Percentiles rank a stretch among this genome's conserved stretches.
Conservation (phyloP, 2,797 vertebrate species). For the Limnodromus scolopaceus region DNA sequence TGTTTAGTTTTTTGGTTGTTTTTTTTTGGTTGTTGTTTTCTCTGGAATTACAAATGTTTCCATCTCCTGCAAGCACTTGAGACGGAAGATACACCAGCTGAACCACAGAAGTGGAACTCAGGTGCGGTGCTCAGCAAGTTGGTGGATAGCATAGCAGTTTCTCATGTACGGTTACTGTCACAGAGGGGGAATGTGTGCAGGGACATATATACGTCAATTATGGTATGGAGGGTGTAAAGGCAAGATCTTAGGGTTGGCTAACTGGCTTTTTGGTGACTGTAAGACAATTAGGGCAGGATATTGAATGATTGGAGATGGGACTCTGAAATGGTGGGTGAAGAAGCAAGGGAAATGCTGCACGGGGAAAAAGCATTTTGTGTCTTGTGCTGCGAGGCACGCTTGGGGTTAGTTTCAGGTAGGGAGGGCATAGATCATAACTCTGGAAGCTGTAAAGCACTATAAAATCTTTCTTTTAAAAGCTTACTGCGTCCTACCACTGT, state of each 20-base stretch:
- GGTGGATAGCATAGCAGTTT: not conserved
- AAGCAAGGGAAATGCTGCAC: not conserved
- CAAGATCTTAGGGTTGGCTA: not conserved
- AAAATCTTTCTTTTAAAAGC: not conserved
- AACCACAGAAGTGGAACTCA: not conserved
- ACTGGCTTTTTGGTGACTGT: not conserved
- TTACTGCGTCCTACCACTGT: not conserved
- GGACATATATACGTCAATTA: accelerated
- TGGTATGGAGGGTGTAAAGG: accelerated
- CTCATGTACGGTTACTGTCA: not conserved
- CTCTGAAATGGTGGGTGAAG: not conserved
- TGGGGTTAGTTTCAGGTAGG: not conserved
- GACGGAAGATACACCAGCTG: not conserved
- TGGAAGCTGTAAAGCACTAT: not conserved
- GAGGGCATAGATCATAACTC: not conserved
- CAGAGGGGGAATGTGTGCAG: not conserved
- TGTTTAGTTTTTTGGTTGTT: not conserved
- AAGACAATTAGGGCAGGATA: not conserved
- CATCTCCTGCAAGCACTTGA: not conserved
- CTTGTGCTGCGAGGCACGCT: not conserved
- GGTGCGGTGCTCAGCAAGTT: not conserved
- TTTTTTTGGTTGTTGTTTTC: not conserved
- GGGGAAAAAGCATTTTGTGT: not conserved
- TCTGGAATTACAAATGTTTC: not conserved
- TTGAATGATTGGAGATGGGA: not conserved